Evolutionary conservation across 30 jellyfish, hydroid and myxozoan genomes (phyloP), one percentile per base, ranked within the genome.

Genomic region (Clytia hemisphaerica): DNA sequence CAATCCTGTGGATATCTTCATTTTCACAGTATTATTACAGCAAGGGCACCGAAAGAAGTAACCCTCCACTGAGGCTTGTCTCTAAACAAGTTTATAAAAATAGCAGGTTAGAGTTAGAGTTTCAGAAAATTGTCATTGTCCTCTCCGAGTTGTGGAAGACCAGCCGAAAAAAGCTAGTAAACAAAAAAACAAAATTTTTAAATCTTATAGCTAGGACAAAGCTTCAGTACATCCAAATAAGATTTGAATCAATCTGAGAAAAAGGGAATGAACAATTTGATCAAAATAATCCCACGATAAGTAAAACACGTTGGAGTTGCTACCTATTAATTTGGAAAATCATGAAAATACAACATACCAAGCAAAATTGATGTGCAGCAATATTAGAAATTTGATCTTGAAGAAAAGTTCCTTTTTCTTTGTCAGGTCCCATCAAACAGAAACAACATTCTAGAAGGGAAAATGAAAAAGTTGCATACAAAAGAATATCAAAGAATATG

Each of bases 31-130:
- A 67, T 83, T 50, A 31, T 83, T 83, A 71, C 94, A 83, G 27
- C 72, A 73, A 25, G 94, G 94, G n/a, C 94, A 83, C 34, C 85
- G 77, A 54, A 75, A 83, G 74, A 83, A 83, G 65, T 83, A 83
- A 15, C 94, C 94, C 42, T 91, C 75, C 14, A 69, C 68, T 37
- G 37, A 32, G 4, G 94, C 94, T 36, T 81, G 88, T 45, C 44
- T 50, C 94, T 81, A 71, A 22, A 37, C 45, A 24, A 36, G 31
- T 2, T 34, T 6, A 22, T 14, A 37, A 33, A 16, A 10, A 9
- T 24, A 4, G n/a, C n/a, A n/a, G 53, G n/a, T 7, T 40, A 40
- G n/a, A n/a, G n/a, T n/a, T n/a, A n/a, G n/a, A n/a, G n/a, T n/a
- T n/a, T n/a, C n/a, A n/a, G n/a, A n/a, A n/a, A n/a, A n/a, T 93